Evolutionary conservation across 2,888 invertebrate species (phyloP).

Genomic region (Neoscelio sp.): DNA sequence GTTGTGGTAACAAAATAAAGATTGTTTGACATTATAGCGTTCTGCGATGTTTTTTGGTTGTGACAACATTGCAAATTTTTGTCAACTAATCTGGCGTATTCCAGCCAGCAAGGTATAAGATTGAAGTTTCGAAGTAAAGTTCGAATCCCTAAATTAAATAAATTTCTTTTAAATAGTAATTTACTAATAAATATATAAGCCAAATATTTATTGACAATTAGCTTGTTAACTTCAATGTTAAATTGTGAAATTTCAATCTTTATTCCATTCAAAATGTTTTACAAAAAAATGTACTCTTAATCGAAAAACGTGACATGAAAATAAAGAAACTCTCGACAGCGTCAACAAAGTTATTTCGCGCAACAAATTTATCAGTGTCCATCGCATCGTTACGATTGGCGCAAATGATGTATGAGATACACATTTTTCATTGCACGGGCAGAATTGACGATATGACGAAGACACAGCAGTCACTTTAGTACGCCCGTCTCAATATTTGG

Average conservation of each 20-base stretch:
- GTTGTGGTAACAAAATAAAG: too few species aligned
- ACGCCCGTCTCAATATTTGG: constrained; percentile 80
- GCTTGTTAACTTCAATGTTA: not conserved
- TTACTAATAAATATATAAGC: too few species aligned
- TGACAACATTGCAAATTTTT: too few species aligned
- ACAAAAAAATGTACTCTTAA: constrained; percentile 3
- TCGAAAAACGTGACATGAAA: constrained; percentile 7
- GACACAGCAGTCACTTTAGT: constrained; percentile 48
- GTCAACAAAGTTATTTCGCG: constrained; percentile 34
- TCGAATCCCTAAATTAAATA: too few species aligned
- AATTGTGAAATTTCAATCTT: constrained; percentile 1
- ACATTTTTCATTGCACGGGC: constrained; percentile 42
- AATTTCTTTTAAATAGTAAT: too few species aligned
- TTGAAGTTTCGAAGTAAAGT: too few species aligned
- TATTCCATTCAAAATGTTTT: not conserved
- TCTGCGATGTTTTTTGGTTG: too few species aligned
- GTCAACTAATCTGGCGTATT: too few species aligned
- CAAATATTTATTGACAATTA: not conserved
- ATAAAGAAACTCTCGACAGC: constrained; percentile 2
- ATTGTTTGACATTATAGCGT: too few species aligned
- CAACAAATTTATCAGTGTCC: constrained; percentile 51
- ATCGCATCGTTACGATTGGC: constrained; percentile 44
- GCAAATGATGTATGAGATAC: constrained; percentile 66
- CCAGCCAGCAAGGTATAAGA: too few species aligned
- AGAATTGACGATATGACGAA: constrained; percentile 58